These are phyloP conservation scores for Ascidia mentula DNA, from an alignment of 23 tunicate species.

Conservation along the genomic window DNA sequence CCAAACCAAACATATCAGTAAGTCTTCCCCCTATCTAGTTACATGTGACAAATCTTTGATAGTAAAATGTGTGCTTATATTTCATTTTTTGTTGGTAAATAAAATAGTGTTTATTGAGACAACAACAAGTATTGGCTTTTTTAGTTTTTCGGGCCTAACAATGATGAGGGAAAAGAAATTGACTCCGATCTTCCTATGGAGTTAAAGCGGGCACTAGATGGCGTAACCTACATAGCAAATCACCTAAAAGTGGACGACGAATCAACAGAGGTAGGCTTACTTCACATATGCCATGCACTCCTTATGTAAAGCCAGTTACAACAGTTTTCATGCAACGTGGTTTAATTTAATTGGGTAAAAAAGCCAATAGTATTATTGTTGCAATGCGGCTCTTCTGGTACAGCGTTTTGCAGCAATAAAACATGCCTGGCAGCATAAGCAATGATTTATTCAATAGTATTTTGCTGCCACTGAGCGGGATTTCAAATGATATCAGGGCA, in stretches of 20 bases:
- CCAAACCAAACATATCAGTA: neutral
- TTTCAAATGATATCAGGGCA: too few relatives aligned
- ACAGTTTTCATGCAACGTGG: too few relatives aligned
- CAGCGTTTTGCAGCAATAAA: too few relatives aligned
- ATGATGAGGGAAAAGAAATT: neutral
- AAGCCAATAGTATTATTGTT: too few relatives aligned
- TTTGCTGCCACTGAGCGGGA: too few relatives aligned
- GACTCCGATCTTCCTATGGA: conserved; percentile 19
- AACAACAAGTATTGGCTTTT: neutral
- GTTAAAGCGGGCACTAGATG: conserved; percentile 40
- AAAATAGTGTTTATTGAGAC: neutral
- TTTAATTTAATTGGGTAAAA: too few relatives aligned
- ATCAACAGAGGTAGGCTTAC: conserved; percentile 53
- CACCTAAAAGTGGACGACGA: conserved; percentile 62
- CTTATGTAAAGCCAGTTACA: too few relatives aligned
- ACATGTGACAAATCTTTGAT: neutral
- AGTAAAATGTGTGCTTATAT: neutral
- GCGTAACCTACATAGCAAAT: conserved; percentile 60
- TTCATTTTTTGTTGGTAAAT: neutral
- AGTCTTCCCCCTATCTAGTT: too few relatives aligned
- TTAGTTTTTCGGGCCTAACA: neutral
- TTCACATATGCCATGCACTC: too few relatives aligned
- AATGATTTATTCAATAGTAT: too few relatives aligned
- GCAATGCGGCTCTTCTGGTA: too few relatives aligned
- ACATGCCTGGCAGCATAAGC: too few relatives aligned